Percentiles rank a stretch among this genome's conserved stretches.
Conservation (phyloP, 1,140 invertebrate species). For the Laodelphax striatellus region DNA sequence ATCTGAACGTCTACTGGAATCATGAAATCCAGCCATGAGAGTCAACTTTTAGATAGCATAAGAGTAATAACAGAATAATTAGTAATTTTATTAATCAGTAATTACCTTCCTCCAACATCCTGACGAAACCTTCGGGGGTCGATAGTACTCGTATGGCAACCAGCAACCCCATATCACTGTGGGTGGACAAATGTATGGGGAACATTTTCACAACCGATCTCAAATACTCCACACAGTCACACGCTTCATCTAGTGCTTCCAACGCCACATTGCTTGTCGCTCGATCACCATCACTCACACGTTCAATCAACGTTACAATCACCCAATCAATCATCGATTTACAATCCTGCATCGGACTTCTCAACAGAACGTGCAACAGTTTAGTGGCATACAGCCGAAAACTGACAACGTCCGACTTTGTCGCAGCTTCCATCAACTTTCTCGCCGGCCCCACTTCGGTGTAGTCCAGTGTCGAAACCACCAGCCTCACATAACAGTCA, state of each 20-base stretch:
- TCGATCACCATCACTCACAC: slow-evolving; percentile 67
- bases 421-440: slow-evolving; percentile 31
- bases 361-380: slow-evolving; percentile 72
- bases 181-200: slow-evolving; percentile 54
- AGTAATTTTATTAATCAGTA: no score
- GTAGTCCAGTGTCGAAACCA: slow-evolving; percentile 83
- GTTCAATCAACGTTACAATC: slow-evolving; percentile 64
- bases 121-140: slow-evolving; percentile 53
- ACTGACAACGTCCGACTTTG: not conserved
- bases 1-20: no score
- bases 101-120: slow-evolving; percentile 51
- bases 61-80: no score
- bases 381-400: slow-evolving; percentile 68
- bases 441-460: slow-evolving; percentile 54
- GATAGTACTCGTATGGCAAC: slow-evolving; percentile 75
- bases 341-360: slow-evolving; percentile 45
- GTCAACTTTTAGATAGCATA: no score
- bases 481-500: slow-evolving; percentile 85
- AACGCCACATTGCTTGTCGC: slow-evolving; percentile 65
- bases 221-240: slow-evolving; percentile 64
- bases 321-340: slow-evolving; percentile 55
- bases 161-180: slow-evolving; percentile 74
- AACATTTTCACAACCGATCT: slow-evolving; percentile 57
- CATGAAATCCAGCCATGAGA: no score
- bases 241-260: slow-evolving; percentile 81